Evolutionary conservation across 2,113 vertebrate genomes (phyloP), one percentile per base, ranked within the genome.

Genomic region (Prunella himalayana): DNA sequence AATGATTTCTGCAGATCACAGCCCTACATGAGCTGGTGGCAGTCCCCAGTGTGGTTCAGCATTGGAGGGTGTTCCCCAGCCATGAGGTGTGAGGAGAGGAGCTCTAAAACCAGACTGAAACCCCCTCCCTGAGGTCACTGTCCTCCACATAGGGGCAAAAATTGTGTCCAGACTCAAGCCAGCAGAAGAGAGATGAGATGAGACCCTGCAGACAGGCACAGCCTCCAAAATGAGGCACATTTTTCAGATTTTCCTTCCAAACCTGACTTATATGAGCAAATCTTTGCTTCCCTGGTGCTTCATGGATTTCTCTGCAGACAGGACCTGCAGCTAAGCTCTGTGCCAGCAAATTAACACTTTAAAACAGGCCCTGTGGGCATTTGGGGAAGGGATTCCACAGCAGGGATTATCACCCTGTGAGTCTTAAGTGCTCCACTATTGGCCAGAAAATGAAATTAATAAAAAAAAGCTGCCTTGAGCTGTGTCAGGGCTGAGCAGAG

Each of bases 181-280:
- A 54, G 45, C 60, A 25, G 78, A 33, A 33, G 28, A 57, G n/a
- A 78, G 10, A 31, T 37, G 31, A 75, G 60, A 6, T 35, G 35
- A 44, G 17, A 49, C 41, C 78, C 50, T 66, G 65, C 45, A 82
- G 89, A 6, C 37, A 15, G 69, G 31, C 37, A 59, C 23, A 79
- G 50, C 56, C 75, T 66, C 25, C 86, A 22, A 18, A 79, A 44
- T 2, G 5, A 75, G 42, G 6, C 18, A 11, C 2, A 1, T 54
- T 64, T 64, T 59, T 18, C 41, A 64, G 21, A 25, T 76, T 80
- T 80, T 51, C 39, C 70, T 15, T 28, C 44, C 39, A 60, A 88
- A 39, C 19, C 19, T 7, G n/a, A 8, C 10, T 41, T 7, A 3
- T 0, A 1, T 0, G 33, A 69, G 30, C 56, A 86, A 53, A 49